Evolutionary conservation across 2,888 invertebrate genomes (phyloP), one percentile per base, ranked within the genome.

Genomic region (Operophtera brumata): DNA sequence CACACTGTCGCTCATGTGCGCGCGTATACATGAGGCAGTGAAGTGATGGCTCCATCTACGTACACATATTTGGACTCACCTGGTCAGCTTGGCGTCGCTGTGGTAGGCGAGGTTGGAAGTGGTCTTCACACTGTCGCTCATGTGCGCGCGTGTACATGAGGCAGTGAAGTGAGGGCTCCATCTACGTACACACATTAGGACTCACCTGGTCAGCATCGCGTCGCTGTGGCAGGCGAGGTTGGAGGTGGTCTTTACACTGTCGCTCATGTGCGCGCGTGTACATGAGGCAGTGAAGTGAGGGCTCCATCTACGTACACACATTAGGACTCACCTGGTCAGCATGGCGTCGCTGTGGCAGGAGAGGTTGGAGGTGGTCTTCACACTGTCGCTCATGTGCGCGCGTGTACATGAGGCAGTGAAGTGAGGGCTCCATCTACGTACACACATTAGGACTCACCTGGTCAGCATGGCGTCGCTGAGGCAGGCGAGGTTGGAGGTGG

Each of bases 141-240:
- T 94, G 76, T 97, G 94, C 25, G 93, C 92, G 77, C 97, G 96
- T 97, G 86, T 93, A 98, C 39, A 94, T 91, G 48, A 98, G 88
- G 64, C 98, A 98, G 65, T 96, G 93, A 2, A 97, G 91, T 45
- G 98, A 86, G 1, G 96, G 95, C 70, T 97, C 96, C 98, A 98
- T 98, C 92, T 97, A 87, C 8, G 70, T 0, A 39, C 37, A 49
- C 20, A 12, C 26, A 26, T n/a, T n/a, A n/a, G 20, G 26, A 12
- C 11, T 48, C 67, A 91, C 92, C 92, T 92, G 6, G 92, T 93
- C 7, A 94, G 50, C 10, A 94, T 84, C n/a, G 92, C 92, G 71
- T 97, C 97, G 75, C 96, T 75, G 96, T 97, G n/a, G n/a, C n/a
- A n/a, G n/a, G n/a, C n/a, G n/a, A n/a, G n/a, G n/a, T n/a, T n/a